These are phyloP conservation scores for Aptenodytes forsteri DNA, from an alignment of 2,113 vertebrate genomes.

Conservation along the genomic window DNA sequence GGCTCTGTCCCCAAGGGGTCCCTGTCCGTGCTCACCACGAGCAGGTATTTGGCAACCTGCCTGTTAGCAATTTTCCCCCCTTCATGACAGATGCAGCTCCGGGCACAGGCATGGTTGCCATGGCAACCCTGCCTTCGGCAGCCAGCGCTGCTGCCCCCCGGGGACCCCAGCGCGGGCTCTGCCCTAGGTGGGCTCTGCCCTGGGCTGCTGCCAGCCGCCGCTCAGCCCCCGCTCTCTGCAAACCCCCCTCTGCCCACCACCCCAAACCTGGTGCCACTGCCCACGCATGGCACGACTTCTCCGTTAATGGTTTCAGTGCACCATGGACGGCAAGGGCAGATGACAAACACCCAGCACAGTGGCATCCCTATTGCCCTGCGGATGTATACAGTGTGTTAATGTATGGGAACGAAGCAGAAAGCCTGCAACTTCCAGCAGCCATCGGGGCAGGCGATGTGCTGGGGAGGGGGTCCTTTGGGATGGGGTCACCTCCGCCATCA, in stretches of 20 bases:
- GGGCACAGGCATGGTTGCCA: constrained; percentile 19
- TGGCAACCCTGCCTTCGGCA: constrained; percentile 32
- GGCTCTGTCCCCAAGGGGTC: not conserved
- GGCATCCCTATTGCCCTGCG: not conserved
- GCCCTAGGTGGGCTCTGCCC: not conserved
- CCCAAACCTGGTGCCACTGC: not conserved
- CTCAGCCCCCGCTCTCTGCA: not conserved
- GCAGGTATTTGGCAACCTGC: not conserved
- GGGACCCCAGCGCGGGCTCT: not conserved
- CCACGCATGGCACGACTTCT: not conserved
- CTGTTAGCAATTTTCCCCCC: not conserved
- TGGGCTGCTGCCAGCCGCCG: not conserved
- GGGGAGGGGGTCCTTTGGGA: not conserved
- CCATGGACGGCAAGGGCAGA: not conserved
- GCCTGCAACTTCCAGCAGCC: not conserved
- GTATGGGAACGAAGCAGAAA: not conserved
- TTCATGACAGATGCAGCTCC: not conserved
- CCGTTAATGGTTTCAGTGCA: not conserved
- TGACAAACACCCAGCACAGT: not conserved
- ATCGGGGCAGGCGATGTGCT: not conserved
- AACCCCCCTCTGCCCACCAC: not conserved
- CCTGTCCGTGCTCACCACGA: accelerated
- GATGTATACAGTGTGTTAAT: not conserved
- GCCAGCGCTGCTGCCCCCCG: not conserved
- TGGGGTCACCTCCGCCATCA: not conserved